Conservation (phyloP, 2,797 vertebrate species). For the Cheirogaleus major region DNA sequence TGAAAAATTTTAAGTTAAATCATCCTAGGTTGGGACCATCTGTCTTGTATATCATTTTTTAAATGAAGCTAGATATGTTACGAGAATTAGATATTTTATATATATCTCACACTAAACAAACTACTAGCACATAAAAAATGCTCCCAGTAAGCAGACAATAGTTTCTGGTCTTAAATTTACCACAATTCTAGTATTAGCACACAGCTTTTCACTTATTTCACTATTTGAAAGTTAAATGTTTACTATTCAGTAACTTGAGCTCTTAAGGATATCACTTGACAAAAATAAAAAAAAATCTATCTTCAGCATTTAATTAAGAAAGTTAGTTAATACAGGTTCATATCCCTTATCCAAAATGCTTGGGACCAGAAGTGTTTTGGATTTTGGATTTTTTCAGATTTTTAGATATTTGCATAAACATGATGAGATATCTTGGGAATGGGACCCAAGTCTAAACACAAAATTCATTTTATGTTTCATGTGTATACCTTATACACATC, state of each 20-base stretch:
- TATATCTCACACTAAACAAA: background rate
- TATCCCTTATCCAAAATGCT: background rate
- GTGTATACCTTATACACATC: background rate
- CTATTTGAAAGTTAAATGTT: background rate
- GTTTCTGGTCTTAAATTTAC: background rate
- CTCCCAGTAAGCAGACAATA: background rate
- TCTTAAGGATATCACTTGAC: conserved; percentile 1
- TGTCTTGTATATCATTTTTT: background rate
- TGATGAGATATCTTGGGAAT: background rate
- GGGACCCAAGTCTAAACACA: background rate
- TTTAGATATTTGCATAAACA: background rate
- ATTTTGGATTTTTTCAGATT: background rate
- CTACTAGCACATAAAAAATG: background rate
- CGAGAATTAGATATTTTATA: background rate
- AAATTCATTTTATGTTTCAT: background rate
- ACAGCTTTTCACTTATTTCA: background rate
- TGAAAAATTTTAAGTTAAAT: background rate
- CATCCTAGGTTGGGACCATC: background rate
- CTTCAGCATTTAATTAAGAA: conserved; percentile 36
- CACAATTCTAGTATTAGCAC: background rate
- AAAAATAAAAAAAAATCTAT: conserved; percentile 3
- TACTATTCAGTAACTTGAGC: background rate
- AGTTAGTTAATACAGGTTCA: background rate
- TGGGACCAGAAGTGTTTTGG: background rate
- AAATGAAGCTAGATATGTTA: background rate